Evolutionary conservation across 2,888 invertebrate genomes (phyloP), one percentile per base, ranked within the genome.

Genomic region (Acronicta aceris): DNA sequence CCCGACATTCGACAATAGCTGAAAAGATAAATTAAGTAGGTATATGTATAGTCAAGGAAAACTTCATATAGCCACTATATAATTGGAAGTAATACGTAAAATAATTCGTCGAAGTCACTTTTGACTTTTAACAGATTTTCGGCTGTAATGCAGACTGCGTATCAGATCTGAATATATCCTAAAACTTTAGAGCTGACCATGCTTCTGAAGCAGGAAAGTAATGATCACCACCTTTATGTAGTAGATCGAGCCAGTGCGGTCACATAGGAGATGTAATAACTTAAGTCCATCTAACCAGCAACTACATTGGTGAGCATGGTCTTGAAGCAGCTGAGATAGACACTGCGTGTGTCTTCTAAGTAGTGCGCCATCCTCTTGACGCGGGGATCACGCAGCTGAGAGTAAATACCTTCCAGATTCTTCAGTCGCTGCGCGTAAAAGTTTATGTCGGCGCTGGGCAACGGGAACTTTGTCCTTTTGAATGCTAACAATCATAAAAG

Each of bases 341-440:
- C 97, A 70, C 98, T 98, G 25, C 96, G 95, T 0, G 97, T 97
- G 70, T 96, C 92, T 87, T 98, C 97, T 53, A 98, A 88, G 53
- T 98, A 96, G 62, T 96, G 96, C 0, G 97, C 97, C 96, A 99
- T 98, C 63, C 97, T 97, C 81, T 97, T 97, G 0, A 98, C 97
- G 78, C 97, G 95, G 9, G 96, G 96, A 83, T 98, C 97, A n/a
- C 96, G 95, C 73, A 99, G 92, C 88, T 99, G 99, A 40, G 97
- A 96, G 81, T 98, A 98, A 59, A 99, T 97, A 42, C 97, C 97
- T 84, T 98, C 98, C 9, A 99, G 91, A 85, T 98, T 98, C 67
- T 96, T 96, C 13, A 97, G 91, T 16, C 98, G 96, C 45, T 95
- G 95, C 54, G 95, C 94, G 97, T 99, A 99, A 89, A 98, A 99